These are phyloP conservation scores for Octomys mimax DNA, from an alignment of 2,797 vertebrate genomes.

Conservation along the genomic window DNA sequence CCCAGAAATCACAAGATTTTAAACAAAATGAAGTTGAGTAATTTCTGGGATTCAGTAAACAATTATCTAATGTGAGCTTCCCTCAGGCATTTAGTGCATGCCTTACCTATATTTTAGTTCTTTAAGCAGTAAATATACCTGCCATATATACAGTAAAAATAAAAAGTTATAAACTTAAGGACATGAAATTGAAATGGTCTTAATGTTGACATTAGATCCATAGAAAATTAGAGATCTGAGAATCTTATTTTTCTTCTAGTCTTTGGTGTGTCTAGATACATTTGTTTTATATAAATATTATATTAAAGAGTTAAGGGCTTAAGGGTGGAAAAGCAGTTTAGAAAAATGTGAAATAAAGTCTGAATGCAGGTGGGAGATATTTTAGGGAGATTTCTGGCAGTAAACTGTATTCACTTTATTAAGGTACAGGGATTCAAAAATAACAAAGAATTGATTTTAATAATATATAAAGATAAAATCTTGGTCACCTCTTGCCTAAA, in stretches of 20 bases:
- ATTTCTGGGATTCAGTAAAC: conserved; percentile 11
- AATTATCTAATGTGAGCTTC: conserved; percentile 48
- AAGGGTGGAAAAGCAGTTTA: conserved; percentile 73
- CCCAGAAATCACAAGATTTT: conserved; percentile 13
- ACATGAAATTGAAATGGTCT: conserved; percentile 78
- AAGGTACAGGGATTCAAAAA: conserved; percentile 75
- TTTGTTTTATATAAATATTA: conserved; percentile 84
- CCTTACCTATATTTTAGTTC: conserved; percentile 70
- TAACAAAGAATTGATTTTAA: conserved; percentile 76
- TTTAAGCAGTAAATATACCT: conserved; percentile 55
- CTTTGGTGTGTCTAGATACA: conserved; percentile 77
- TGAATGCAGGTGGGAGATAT: conserved; percentile 73
- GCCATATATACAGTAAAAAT: conserved; percentile 65
- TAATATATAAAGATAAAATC: conserved; percentile 73
- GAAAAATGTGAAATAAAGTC: conserved; percentile 78
- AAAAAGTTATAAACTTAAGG: conserved; percentile 64
- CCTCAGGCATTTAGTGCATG: conserved; percentile 10
- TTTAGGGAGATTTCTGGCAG: conserved; percentile 74
- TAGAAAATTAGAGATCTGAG: conserved; percentile 76
- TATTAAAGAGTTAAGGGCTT: conserved; percentile 80
- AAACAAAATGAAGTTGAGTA: conserved; percentile 67
- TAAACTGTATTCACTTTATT: conserved; percentile 75
- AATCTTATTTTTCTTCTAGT: conserved; percentile 78
- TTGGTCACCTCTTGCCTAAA: conserved; percentile 65
- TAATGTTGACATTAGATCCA: conserved; percentile 77